phyloP scores from a whole-genome alignment of 2,797 vertebrate species.

The Mallotus villosus region DNA sequence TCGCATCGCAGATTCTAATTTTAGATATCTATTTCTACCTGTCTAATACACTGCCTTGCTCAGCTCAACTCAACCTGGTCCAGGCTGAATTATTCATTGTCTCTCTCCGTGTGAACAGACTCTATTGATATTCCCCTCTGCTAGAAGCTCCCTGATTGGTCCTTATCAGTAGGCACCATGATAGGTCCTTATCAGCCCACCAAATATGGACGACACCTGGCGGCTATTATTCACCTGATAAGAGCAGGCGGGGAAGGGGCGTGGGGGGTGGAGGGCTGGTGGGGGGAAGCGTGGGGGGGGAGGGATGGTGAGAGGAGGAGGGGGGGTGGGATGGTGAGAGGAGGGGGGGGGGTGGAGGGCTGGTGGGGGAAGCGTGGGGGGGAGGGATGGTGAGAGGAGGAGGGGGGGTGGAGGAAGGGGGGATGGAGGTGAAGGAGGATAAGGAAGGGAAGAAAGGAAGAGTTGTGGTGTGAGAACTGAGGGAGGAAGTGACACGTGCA shows the following conservation, averaged over 20 bases:
- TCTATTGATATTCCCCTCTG: conserved; percentile 50
- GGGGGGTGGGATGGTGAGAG: background rate
- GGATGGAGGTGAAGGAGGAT: background rate
- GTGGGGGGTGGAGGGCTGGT: background rate
- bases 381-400: background rate
- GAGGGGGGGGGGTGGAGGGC: background rate
- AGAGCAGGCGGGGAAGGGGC: conserved; percentile 16
- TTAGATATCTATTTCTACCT: conserved; percentile 59
- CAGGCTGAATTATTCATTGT: conserved; percentile 61
- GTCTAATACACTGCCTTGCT: conserved; percentile 44
- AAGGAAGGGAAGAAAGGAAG: background rate
- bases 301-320: background rate
- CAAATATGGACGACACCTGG: conserved; percentile 44
- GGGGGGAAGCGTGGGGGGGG: background rate
- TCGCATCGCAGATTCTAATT: conserved; percentile 36
- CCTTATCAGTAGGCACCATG: conserved; percentile 44
- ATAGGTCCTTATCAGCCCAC: conserved; percentile 47
- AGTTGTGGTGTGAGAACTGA: background rate
- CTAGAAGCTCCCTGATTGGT: conserved; percentile 50
- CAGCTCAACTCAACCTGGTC: conserved; percentile 7
- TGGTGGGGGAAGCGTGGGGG: background rate
- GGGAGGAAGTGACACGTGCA: background rate
- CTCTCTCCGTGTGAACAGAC: background rate
- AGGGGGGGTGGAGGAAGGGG: background rate
- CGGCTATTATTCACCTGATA: conserved; percentile 52